These are phyloP conservation scores for Helostoma temminkii DNA, from an alignment of 2,797 vertebrate genomes.

Conservation along the genomic window DNA sequence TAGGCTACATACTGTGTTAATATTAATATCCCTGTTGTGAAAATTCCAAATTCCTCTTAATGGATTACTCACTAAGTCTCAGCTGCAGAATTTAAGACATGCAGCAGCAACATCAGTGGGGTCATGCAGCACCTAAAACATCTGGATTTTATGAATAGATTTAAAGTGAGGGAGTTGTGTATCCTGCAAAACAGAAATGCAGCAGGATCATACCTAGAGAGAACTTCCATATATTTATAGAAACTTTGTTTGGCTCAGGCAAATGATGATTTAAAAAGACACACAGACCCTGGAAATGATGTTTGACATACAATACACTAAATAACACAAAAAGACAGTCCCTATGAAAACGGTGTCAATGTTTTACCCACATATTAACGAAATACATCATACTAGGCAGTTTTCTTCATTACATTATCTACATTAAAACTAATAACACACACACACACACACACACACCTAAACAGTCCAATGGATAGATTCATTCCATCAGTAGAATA, in stretches of 20 bases:
- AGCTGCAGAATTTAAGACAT: slow-evolving; percentile 45
- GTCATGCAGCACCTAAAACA: slow-evolving; percentile 37
- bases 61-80: slow-evolving; percentile 47
- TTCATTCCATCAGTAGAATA: not conserved
- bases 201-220: slow-evolving; percentile 39
- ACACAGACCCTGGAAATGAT: not conserved
- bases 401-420: not conserved
- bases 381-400: not conserved
- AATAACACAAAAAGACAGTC: not conserved
- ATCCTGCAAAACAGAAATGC: slow-evolving; percentile 31
- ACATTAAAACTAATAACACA: not conserved
- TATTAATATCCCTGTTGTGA: slow-evolving; percentile 24
- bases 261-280: slow-evolving; percentile 25
- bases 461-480: not conserved
- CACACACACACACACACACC: not conserved
- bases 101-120: slow-evolving; percentile 45
- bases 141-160: slow-evolving; percentile 29
- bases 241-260: slow-evolving; percentile 10
- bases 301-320: not conserved
- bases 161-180: slow-evolving; percentile 19
- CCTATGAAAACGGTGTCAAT: not conserved
- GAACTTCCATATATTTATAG: slow-evolving; percentile 35
- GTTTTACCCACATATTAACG: not conserved
- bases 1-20: slow-evolving; percentile 18
- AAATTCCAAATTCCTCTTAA: slow-evolving; percentile 56